Conservation (phyloP, 2,113 vertebrate species). For the Lophura nycthemera region DNA sequence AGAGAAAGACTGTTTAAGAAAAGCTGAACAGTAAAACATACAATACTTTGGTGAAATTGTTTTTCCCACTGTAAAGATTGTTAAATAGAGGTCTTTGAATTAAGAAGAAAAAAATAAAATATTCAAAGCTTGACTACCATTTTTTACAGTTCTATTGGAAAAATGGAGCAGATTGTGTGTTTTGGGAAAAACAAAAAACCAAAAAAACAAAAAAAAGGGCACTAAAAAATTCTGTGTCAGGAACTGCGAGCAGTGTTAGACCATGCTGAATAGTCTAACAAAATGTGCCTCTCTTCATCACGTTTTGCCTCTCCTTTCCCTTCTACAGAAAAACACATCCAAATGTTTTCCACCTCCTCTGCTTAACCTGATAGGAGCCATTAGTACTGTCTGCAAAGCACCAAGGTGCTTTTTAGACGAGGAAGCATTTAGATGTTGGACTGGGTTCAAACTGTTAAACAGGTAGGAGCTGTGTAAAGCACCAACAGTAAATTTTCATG, state of each 20-base stretch:
- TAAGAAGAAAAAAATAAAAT: neutral
- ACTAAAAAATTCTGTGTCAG: neutral
- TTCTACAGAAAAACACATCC: neutral
- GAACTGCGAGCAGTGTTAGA: neutral
- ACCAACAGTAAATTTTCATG: neutral
- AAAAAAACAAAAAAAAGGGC: neutral
- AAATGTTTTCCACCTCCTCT: neutral
- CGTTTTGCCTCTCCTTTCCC: neutral
- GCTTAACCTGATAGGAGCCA: neutral
- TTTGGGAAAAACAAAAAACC: neutral
- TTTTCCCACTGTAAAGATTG: neutral
- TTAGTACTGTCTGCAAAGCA: neutral
- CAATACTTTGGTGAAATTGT: neutral
- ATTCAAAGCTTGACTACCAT: neutral
- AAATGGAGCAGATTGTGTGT: neutral
- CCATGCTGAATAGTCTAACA: neutral
- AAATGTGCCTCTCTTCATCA: neutral
- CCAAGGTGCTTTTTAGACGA: neutral
- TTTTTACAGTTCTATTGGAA: neutral
- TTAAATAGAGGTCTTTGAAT: neutral
- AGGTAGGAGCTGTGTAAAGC: neutral
- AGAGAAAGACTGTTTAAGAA: neutral
- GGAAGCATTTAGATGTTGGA: neutral
- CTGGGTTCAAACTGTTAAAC: neutral
- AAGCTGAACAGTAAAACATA: neutral